phyloP scores from a whole-genome alignment of 2,888 invertebrate species.

The Calephelis perditalis region DNA sequence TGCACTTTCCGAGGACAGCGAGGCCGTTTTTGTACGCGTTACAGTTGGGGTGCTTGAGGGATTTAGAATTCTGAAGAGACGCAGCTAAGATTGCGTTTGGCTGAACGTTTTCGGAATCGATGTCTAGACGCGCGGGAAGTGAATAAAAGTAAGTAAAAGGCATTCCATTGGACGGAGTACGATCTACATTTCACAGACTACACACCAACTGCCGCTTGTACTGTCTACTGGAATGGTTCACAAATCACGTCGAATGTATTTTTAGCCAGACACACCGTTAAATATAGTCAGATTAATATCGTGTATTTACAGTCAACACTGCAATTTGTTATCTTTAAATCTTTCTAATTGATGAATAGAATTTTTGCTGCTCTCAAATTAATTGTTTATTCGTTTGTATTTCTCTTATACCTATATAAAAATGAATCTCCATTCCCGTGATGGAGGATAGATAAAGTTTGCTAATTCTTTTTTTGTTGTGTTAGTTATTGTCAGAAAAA shows the following conservation, averaged over 20 bases:
- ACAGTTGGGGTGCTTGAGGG: conserved; percentile 41
- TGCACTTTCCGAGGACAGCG: conserved; percentile 76
- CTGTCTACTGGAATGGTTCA: conserved; percentile 11
- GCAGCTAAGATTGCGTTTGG: conserved; percentile 52
- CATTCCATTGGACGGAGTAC: conserved; percentile 48
- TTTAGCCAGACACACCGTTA: conserved; percentile 27
- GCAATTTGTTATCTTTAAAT: too few relatives aligned
- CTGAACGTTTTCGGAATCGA: conserved; percentile 21
- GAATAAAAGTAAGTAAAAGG: conserved; percentile 56
- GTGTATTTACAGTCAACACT: conserved; percentile 25
- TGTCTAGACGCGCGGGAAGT: conserved; percentile 71
- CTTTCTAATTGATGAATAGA: too few relatives aligned
- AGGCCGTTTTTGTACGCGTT: conserved; percentile 68
- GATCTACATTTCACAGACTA: conserved; percentile 29
- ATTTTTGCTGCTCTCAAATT: conserved; percentile 26
- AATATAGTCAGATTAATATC: conserved; percentile 32
- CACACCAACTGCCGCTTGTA: conserved; percentile 20
- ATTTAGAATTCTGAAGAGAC: conserved; percentile 53
- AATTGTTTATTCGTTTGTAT: too few relatives aligned
- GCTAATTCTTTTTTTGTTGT: too few relatives aligned
- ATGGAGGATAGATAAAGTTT: too few relatives aligned
- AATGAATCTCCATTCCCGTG: too few relatives aligned
- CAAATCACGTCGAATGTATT: conserved; percentile 25
- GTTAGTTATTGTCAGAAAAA: too few relatives aligned
- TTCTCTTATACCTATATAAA: too few relatives aligned